phyloP scores from a whole-genome alignment of 2,888 invertebrate species.

The Cephalotes varians region DNA sequence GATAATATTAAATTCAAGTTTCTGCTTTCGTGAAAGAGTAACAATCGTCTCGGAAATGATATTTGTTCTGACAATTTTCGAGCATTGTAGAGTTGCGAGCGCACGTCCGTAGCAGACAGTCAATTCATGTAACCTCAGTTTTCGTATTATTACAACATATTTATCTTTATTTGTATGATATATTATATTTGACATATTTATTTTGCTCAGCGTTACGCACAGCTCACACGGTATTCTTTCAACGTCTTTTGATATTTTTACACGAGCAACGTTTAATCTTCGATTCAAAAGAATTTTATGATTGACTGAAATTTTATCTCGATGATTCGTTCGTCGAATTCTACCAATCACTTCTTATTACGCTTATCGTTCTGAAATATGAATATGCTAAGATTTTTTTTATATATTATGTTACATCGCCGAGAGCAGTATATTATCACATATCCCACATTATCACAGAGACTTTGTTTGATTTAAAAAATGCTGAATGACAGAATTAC shows the following conservation, averaged over 20 bases:
- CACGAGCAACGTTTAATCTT: not conserved
- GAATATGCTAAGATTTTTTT: not conserved
- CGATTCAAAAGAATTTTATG: not conserved
- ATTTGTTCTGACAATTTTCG: slow-evolving; percentile 7
- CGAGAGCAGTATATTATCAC: not conserved
- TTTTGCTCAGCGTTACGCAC: not conserved
- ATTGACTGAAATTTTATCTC: not conserved
- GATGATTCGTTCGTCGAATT: not conserved
- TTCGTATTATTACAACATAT: slow-evolving; percentile 20
- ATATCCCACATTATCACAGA: too few relatives aligned
- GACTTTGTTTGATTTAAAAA: too few relatives aligned
- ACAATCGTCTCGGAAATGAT: slow-evolving; percentile 16
- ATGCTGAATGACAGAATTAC: too few relatives aligned
- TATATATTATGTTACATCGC: not conserved
- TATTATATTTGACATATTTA: not conserved
- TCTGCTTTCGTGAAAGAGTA: slow-evolving; percentile 14
- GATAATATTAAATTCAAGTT: slow-evolving; percentile 23
- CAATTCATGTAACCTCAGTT: not conserved
- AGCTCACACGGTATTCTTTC: not conserved
- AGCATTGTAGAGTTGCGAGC: not conserved
- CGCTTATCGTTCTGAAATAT: not conserved
- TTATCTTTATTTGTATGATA: not conserved
- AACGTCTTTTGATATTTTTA: not conserved
- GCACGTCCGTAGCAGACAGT: not conserved
- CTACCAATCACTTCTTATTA: not conserved